A percentile compares a stretch with the other conserved stretches of the same genome.
These are phyloP conservation scores for Willisornis vidua DNA, from an alignment of 2,113 vertebrate species.

Conservation along the genomic window DNA sequence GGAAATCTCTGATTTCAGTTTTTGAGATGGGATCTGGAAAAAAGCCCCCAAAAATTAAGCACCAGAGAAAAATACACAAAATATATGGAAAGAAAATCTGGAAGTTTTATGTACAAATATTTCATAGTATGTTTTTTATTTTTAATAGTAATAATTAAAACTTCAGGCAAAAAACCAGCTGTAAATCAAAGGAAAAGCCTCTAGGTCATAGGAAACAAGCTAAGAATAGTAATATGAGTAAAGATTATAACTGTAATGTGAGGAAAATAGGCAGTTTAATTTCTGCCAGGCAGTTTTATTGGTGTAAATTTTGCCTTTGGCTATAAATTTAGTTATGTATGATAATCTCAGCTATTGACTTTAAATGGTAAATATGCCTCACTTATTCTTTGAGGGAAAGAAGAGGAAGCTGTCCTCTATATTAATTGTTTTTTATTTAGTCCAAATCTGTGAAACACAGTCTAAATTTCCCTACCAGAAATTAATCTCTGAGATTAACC, in stretches of 20 bases:
- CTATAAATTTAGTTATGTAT: neutral
- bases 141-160: neutral
- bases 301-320: neutral
- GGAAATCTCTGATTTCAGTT: neutral
- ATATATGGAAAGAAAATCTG: neutral
- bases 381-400: neutral
- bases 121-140: neutral
- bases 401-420: neutral
- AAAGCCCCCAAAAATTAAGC: neutral
- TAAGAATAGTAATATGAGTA: neutral
- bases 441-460: neutral
- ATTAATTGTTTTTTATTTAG: neutral
- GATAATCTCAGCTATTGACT: constrained; percentile 10
- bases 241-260: neutral
- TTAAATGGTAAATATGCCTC: constrained; percentile 25
- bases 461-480: neutral
- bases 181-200: neutral
- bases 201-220: neutral
- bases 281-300: neutral
- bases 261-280: neutral
- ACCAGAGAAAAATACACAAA: neutral
- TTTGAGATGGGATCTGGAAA: neutral
- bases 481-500: neutral
- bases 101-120: neutral
- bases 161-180: neutral